Evolutionary conservation across 2,113 vertebrate species (phyloP).

Genomic region (Paramisgurnus dabryanus): DNA sequence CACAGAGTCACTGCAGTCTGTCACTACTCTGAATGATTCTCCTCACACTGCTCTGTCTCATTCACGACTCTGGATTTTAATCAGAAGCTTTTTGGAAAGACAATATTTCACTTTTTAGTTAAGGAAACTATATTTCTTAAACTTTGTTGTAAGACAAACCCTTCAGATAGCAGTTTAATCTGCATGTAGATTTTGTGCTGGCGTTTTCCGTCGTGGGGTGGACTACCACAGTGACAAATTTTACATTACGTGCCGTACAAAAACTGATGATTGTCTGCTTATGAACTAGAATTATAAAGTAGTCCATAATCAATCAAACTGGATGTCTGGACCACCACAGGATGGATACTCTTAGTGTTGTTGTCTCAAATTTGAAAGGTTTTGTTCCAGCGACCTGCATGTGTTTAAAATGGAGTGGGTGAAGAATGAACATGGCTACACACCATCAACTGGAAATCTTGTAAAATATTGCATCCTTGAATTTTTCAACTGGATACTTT

Average conservation of each 20-base stretch:
- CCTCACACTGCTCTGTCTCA: background rate
- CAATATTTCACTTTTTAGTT: background rate
- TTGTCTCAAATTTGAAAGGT: background rate
- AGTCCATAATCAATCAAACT: background rate
- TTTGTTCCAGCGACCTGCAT: background rate
- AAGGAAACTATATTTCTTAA: background rate
- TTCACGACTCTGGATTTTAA: background rate
- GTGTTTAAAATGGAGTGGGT: background rate
- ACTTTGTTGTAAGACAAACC: background rate
- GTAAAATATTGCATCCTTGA: background rate
- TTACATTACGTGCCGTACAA: conserved; percentile 38
- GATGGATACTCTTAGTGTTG: background rate
- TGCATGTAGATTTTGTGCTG: conserved; percentile 57
- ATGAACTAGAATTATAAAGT: background rate
- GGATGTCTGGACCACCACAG: background rate
- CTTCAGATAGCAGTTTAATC: background rate
- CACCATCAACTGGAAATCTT: background rate
- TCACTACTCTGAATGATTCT: no score
- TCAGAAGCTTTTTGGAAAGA: background rate
- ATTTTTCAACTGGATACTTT: background rate
- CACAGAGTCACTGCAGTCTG: background rate
- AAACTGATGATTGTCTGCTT: background rate
- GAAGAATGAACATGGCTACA: background rate
- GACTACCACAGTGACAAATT: conserved; percentile 44
- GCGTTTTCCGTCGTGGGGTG: conserved; percentile 51